Percentiles rank a stretch among this genome's conserved stretches.
phyloP scores from a whole-genome alignment of 2,797 vertebrate species.

The Florisuga fusca region DNA sequence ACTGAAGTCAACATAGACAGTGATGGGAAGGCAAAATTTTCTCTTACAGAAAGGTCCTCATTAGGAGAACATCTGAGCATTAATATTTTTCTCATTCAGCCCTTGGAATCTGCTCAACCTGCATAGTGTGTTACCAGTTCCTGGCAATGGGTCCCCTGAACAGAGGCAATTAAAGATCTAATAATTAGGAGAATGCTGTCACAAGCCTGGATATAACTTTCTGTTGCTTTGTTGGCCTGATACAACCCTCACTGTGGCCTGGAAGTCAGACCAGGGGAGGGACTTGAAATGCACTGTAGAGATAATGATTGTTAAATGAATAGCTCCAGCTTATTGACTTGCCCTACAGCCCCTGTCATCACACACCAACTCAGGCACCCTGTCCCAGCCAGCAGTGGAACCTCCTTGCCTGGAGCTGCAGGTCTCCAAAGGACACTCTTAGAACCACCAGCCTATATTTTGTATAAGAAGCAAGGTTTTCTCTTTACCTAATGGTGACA shows the following conservation, averaged over 20 bases:
- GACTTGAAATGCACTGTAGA: neutral
- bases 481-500: slow-evolving; percentile 86
- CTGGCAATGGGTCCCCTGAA: neutral
- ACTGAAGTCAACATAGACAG: neutral
- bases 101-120: neutral
- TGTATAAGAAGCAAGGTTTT: rapidly evolving
- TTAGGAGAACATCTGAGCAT: neutral
- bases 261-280: neutral
- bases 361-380: neutral
- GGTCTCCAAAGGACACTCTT: neutral
- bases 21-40: neutral
- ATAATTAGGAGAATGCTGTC: neutral
- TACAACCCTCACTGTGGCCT: neutral
- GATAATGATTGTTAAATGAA: neutral
- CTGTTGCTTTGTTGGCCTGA: neutral
- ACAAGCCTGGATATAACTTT: neutral
- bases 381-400: neutral
- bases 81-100: neutral
- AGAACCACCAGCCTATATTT: rapidly evolving
- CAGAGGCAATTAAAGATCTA: neutral
- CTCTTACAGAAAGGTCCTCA: neutral
- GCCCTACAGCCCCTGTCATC: neutral
- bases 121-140: neutral
- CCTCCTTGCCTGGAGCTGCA: neutral
- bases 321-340: neutral